phyloP scores from a whole-genome alignment of 2,797 vertebrate species.

The Arctocebus calabarensis region DNA sequence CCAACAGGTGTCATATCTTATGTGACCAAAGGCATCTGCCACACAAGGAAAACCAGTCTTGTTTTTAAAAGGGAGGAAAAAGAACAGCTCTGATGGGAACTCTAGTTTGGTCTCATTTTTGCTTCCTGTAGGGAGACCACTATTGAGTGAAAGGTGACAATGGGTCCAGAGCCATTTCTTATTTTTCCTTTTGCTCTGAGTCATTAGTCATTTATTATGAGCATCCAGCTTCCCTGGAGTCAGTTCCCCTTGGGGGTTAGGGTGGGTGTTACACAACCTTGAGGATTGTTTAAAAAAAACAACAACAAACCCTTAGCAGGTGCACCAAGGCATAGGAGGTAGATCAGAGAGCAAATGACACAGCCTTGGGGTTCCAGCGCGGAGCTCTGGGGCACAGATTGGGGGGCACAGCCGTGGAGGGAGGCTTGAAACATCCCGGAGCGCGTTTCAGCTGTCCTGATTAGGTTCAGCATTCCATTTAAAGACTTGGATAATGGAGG shows the following conservation, averaged over 20 bases:
- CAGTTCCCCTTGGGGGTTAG: neutral
- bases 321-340: too few relatives aligned
- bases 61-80: neutral
- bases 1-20: rapidly evolving
- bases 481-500: neutral
- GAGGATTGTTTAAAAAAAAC: neutral
- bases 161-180: neutral
- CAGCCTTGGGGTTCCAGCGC: neutral
- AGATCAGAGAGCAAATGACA: too few relatives aligned
- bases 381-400: neutral
- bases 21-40: neutral
- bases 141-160: neutral
- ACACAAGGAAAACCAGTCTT: neutral
- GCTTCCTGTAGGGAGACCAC: neutral
- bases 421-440: neutral
- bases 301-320: neutral
- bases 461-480: too few relatives aligned
- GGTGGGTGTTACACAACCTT: neutral
- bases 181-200: neutral
- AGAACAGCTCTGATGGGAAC: neutral
- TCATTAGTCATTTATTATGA: neutral
- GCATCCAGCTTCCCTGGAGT: neutral
- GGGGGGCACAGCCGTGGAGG: neutral
- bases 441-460: neutral
- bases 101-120: neutral